These are phyloP conservation scores for Pao palembangensis DNA, from an alignment of 2,113 vertebrate species.

Conservation along the genomic window DNA sequence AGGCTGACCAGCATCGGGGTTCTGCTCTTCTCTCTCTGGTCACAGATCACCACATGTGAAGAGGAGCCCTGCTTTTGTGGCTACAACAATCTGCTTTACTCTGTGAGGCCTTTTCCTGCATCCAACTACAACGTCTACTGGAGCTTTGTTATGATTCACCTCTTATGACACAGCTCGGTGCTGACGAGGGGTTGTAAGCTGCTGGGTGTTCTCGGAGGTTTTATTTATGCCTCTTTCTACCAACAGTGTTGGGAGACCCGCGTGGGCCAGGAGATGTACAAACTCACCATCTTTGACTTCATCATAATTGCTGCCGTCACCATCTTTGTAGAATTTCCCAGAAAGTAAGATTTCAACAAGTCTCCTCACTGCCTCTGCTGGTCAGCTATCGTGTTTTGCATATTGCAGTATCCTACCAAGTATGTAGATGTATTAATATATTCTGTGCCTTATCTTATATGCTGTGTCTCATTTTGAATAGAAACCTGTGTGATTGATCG, in stretches of 20 bases:
- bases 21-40: conserved; percentile 87
- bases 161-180: not conserved
- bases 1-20: conserved; percentile 89
- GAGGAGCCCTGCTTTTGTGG: conserved; percentile 77
- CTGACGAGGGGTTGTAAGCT: not conserved
- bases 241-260: conserved; percentile 93
- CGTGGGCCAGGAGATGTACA: conserved; percentile 97
- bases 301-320: conserved; percentile 83
- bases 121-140: not conserved
- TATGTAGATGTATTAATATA: not conserved
- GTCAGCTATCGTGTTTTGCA: not conserved
- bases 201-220: not conserved
- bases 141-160: not conserved
- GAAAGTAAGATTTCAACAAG: conserved; percentile 81
- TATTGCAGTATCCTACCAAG: too few species aligned
- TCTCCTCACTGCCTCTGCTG: not conserved
- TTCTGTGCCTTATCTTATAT: not conserved
- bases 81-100: conserved; percentile 86
- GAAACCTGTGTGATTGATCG: too few species aligned
- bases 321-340: conserved; percentile 87
- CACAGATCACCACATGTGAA: conserved; percentile 81
- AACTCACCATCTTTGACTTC: conserved; percentile 94
- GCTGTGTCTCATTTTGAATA: not conserved
- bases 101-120: conserved; percentile 75
- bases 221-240: not conserved